These are phyloP conservation scores for Ophiodon elongatus DNA, from an alignment of 2,113 vertebrate species.

Conservation along the genomic window DNA sequence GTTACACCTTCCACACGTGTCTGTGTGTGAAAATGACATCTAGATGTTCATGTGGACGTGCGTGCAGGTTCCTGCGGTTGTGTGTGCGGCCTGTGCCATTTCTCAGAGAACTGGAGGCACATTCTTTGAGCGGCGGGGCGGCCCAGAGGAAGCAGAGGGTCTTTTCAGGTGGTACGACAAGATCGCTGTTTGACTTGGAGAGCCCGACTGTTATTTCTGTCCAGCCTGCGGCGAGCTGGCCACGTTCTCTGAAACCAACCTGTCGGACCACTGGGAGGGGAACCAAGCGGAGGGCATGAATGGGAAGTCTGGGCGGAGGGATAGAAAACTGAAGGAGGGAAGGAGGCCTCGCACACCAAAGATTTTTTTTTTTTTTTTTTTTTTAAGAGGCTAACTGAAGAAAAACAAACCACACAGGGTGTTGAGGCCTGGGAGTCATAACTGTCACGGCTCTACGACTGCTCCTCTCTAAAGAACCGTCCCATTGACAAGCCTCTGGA, in stretches of 20 bases:
- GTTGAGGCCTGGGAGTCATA: constrained; percentile 39
- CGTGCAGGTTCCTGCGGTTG: constrained; percentile 13
- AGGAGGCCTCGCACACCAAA: constrained; percentile 44
- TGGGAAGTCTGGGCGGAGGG: constrained; percentile 39
- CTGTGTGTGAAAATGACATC: constrained; percentile 48
- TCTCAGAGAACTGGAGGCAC: constrained; percentile 65
- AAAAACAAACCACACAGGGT: constrained; percentile 38
- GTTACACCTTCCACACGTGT: constrained; percentile 22
- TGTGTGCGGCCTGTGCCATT: constrained; percentile 17
- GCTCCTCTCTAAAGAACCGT: constrained; percentile 15
- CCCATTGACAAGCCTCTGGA: background rate
- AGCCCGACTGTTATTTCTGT: constrained; percentile 72
- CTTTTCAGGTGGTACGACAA: constrained; percentile 61
- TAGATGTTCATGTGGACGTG: constrained; percentile 34
- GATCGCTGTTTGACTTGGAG: constrained; percentile 75
- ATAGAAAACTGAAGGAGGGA: constrained; percentile 23
- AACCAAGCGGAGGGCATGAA: constrained; percentile 54
- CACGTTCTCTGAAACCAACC: constrained; percentile 48
- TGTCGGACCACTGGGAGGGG: constrained; percentile 53
- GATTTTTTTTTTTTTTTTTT: too few species aligned
- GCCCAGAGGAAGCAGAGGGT: constrained; percentile 66
- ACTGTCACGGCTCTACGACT: constrained; percentile 29
- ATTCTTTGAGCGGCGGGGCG: constrained; percentile 63
- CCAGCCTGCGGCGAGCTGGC: constrained; percentile 68
- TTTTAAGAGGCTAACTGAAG: constrained; percentile 46